Conservation (phyloP, 2,113 vertebrate genomes). For the human (Homo sapiens) region DNA sequence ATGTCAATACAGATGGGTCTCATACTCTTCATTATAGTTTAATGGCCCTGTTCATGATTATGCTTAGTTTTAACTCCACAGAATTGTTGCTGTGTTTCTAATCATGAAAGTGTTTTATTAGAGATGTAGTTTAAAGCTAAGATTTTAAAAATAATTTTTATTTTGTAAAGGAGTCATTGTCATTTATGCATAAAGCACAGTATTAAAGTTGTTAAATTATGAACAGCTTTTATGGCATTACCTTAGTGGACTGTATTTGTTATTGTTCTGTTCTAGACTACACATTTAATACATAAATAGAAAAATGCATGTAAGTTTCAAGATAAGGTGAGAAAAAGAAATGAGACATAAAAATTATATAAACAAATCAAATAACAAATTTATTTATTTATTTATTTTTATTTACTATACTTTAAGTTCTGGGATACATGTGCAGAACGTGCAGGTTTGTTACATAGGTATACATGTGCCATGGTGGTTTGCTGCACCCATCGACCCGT, state of each 20-base stretch:
- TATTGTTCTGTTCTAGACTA: neutral
- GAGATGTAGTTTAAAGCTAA: constrained; percentile 25
- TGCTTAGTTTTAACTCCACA: neutral
- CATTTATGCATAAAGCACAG: neutral
- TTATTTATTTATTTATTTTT: too few relatives aligned
- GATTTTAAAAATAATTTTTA: neutral
- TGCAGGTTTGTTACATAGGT: too few relatives aligned
- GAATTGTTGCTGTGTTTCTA: neutral
- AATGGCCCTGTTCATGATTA: neutral
- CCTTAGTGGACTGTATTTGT: neutral
- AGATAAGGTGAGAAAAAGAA: neutral
- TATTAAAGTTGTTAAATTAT: neutral
- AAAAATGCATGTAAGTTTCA: neutral
- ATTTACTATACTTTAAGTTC: too few relatives aligned
- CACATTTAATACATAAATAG: neutral
- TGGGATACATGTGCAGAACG: too few relatives aligned
- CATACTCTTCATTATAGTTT: neutral
- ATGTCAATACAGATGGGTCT: neutral
- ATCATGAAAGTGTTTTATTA: constrained; percentile 25
- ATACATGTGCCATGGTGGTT: too few relatives aligned
- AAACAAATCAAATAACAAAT: neutral
- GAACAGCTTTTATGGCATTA: neutral
- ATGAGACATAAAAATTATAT: neutral
- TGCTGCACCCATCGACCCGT: too few relatives aligned
- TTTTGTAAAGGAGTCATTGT: neutral